Evolutionary conservation across 2,888 invertebrate species (phyloP).

Genomic region (Agonum fuliginosum): DNA sequence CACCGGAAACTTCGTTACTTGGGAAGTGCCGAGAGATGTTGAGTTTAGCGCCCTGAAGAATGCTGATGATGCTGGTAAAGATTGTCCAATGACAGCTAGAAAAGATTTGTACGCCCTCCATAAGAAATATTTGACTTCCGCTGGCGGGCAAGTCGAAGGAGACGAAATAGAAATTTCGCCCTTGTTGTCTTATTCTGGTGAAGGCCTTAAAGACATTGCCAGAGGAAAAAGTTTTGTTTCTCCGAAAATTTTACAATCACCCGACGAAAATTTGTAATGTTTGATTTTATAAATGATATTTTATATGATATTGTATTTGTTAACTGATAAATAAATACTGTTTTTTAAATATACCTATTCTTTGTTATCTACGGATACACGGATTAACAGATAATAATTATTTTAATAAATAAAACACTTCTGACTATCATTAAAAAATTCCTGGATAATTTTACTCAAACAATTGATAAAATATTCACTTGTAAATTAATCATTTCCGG

Average conservation of each 20-base stretch:
- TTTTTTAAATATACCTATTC: no score
- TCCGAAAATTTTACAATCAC: constrained; percentile 70
- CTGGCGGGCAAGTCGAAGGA: constrained; percentile 85
- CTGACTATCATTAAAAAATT: no score
- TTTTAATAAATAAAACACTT: no score
- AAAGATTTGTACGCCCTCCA: constrained; percentile 86
- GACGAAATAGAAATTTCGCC: constrained; percentile 94
- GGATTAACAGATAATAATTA: no score
- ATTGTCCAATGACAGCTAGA: constrained; percentile 92
- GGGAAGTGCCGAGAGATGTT: constrained; percentile 92
- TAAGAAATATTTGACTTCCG: constrained; percentile 84
- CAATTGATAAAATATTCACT: no score
- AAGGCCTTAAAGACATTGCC: constrained; percentile 83
- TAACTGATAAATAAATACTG: no score
- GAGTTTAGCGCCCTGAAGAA: constrained; percentile 99
- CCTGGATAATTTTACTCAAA: no score
- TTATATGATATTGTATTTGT: no score
- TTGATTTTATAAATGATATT: no score
- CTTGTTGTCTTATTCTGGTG: constrained; percentile 91
- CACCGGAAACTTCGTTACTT: constrained; percentile 91
- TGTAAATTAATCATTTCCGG: no score
- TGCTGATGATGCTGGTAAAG: constrained; percentile 88
- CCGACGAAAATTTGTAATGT: constrained; percentile 29
- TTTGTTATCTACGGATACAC: no score
- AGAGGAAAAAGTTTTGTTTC: constrained; percentile 80